phyloP scores from a whole-genome alignment of 2,797 vertebrate genomes.

The Takifugu rubripes region DNA sequence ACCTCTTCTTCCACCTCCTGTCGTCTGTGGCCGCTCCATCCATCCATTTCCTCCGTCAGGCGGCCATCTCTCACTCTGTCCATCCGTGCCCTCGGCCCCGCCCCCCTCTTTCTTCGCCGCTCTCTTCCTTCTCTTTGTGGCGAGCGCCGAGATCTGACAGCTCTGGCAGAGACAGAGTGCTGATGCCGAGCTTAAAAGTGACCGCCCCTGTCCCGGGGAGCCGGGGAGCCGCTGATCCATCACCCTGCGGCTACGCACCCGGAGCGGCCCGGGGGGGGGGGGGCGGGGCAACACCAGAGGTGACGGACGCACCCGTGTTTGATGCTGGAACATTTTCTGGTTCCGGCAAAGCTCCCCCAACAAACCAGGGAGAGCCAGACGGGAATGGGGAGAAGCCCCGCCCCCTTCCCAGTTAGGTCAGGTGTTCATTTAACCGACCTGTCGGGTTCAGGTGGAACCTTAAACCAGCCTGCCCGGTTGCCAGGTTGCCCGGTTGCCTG shows the following conservation, averaged over 20 bases:
- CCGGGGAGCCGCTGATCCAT: constrained; percentile 71
- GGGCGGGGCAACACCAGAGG: background rate
- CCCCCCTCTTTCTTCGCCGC: constrained; percentile 51
- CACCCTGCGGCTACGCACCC: constrained; percentile 45
- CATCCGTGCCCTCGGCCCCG: constrained; percentile 40
- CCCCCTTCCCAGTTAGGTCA: no score
- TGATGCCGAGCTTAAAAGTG: constrained; percentile 74
- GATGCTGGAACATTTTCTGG: no score
- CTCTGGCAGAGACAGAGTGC: constrained; percentile 78
- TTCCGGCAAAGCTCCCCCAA: background rate
- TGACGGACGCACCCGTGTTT: constrained; percentile 4
- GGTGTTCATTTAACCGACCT: no score
- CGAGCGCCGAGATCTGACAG: constrained; percentile 62
- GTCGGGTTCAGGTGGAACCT: no score
- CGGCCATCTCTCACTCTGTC: constrained; percentile 65
- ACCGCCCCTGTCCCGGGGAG: constrained; percentile 73
- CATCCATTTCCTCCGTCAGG: constrained; percentile 73
- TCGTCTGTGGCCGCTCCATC: constrained; percentile 62
- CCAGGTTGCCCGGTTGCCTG: no score
- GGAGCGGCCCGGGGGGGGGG: constrained; percentile 15
- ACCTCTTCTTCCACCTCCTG: constrained; percentile 74
- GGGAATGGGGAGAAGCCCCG: no score
- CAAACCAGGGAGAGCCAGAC: no score
- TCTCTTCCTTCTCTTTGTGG: constrained; percentile 60
- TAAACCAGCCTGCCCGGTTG: no score